Evolutionary conservation across 2,888 invertebrate genomes (phyloP), one percentile per base, ranked within the genome.

Genomic region (Neocrepidodera transversa): DNA sequence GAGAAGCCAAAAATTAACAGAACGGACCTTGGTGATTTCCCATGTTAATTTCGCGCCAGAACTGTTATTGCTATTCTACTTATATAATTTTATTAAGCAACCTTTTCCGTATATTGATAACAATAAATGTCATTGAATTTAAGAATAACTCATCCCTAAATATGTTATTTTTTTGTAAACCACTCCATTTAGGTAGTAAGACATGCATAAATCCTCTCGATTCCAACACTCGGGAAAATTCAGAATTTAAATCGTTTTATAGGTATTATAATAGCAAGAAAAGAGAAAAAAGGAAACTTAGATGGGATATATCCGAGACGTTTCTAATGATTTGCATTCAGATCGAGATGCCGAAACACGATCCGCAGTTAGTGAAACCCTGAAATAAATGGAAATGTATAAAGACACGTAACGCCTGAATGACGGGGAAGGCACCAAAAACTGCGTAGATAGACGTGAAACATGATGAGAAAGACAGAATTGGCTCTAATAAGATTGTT

Each of bases 251-350:
- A 42, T 23, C 45, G 42, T 23, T 53, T 47, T 36, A 47, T 35
- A 36, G 54, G 54, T 54, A 47, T 54, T 40, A 42, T 53, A 32
- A 53, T 53, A 45, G 45, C 32, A 14, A 26, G 42, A 17, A 43
- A 35, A 53, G 42, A 43, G 35, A 43, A 53, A 53, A 53, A 53
- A 16, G 35, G 43, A 53, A 43, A n/a, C n/a, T n/a, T 38, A 50
- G 26, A 45, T 45, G 7, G 50, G 42, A 52, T 52, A 52, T 32
- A 30, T 32, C 32, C 43, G 30, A 53, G 53, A 54, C 54, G 20
- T 47, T 54, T 16, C 35, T 54, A 47, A 54, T 54, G 54, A 54
- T 54, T 54, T 54, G 54, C 54, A 54, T 54, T 54, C 36, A 54
- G 23, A 54, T 54, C 54, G 54, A 32, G 36, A 54, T 47, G 32